A percentile compares a stretch with the other conserved stretches of the same genome.
These are phyloP conservation scores for Latrodectus elegans DNA, from an alignment of 2,888 invertebrate species.

Conservation along the genomic window DNA sequence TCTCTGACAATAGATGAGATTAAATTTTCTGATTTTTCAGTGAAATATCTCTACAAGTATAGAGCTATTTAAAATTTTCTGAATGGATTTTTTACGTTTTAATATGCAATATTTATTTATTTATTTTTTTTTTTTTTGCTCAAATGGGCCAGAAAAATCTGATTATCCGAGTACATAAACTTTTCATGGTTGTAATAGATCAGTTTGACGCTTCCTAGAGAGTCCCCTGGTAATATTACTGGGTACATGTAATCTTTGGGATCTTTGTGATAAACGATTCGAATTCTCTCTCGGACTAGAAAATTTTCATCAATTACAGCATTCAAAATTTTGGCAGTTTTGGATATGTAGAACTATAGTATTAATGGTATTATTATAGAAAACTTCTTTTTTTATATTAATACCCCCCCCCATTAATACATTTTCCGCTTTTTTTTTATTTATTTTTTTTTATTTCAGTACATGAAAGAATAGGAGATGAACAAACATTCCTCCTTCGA, in stretches of 20 bases:
- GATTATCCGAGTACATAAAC: not conserved
- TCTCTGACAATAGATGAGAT: too few species aligned
- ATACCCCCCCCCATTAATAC: not conserved
- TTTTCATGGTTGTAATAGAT: not conserved
- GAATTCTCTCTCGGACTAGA: not conserved
- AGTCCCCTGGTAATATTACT: not conserved
- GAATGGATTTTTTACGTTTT: not conserved
- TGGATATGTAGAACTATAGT: not conserved
- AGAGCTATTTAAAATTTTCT: too few species aligned
- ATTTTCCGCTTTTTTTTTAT: not conserved
- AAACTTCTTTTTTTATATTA: not conserved
- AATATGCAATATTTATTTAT: not conserved
- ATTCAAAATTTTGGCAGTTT: not conserved
- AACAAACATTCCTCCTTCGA: not conserved
- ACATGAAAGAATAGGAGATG: not conserved
- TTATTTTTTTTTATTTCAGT: conserved; percentile 4
- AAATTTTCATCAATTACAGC: not conserved
- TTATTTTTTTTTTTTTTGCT: too few species aligned
- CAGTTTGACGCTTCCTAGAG: not conserved
- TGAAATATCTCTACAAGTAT: too few species aligned
- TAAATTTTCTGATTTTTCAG: too few species aligned
- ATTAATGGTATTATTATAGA: too few species aligned
- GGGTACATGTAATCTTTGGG: not conserved
- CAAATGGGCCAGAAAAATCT: not conserved
- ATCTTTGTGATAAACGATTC: not conserved